Evolutionary conservation across 2,113 vertebrate genomes (phyloP).

Genomic region (Hippolais icterina): DNA sequence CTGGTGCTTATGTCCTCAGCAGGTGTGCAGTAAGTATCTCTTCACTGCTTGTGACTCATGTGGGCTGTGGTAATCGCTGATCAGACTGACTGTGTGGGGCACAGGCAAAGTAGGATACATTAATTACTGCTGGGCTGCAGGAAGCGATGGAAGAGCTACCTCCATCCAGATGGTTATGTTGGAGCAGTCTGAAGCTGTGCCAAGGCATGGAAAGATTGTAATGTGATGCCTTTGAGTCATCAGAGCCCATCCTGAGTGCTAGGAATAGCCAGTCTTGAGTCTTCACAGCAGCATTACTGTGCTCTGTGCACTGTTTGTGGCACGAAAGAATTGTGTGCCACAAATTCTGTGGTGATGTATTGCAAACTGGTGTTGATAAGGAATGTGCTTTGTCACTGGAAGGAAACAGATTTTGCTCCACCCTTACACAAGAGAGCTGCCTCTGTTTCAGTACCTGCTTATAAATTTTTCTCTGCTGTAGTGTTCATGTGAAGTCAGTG

Average conservation of each 20-base stretch:
- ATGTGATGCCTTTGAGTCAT: background rate
- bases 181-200: background rate
- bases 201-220: background rate
- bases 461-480: background rate
- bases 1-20: constrained; percentile 89
- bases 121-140: background rate
- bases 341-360: background rate
- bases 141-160: background rate
- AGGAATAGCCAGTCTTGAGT: background rate
- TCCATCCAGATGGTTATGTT: background rate
- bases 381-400: background rate
- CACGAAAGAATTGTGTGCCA: background rate
- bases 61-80: background rate
- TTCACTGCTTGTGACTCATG: background rate
- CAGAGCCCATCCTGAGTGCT: background rate
- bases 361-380: background rate
- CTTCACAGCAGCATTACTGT: background rate
- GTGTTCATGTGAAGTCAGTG: background rate
- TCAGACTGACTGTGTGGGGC: background rate
- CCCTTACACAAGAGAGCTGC: background rate
- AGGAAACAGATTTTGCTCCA: background rate
- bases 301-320: background rate
- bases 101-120: background rate
- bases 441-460: background rate
- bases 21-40: constrained; percentile 87